Evolutionary conservation across 2,113 vertebrate species (phyloP).

Genomic region (Lamprotornis superbus): DNA sequence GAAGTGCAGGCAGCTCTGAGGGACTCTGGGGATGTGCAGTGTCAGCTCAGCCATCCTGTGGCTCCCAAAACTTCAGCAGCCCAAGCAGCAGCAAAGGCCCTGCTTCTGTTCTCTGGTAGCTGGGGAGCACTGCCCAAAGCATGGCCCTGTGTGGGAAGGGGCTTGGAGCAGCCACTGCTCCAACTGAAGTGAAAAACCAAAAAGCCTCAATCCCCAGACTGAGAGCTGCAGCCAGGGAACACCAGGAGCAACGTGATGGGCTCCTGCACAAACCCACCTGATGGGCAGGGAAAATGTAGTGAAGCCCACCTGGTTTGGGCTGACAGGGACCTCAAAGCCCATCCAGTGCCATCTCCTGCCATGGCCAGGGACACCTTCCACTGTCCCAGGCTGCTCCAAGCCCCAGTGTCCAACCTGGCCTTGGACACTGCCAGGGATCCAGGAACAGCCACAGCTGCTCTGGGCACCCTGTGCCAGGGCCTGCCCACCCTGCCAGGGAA

Average conservation of each 20-base stretch:
- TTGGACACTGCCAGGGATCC: background rate
- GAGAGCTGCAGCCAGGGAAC: rapidly evolving
- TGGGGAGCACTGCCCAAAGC: background rate
- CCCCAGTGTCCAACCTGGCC: background rate
- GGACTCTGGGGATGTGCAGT: background rate
- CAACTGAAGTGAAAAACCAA: background rate
- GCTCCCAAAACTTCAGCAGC: background rate
- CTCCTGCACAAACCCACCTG: background rate
- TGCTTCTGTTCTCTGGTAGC: rapidly evolving
- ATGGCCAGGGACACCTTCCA: background rate
- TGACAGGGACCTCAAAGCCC: background rate
- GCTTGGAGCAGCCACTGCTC: background rate
- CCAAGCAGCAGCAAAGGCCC: background rate
- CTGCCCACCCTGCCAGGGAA: background rate
- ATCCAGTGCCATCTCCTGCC: rapidly evolving
- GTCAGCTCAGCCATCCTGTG: rapidly evolving
- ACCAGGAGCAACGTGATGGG: rapidly evolving
- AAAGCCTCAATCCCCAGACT: background rate
- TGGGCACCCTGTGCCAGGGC: background rate
- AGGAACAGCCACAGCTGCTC: background rate
- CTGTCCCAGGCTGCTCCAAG: background rate
- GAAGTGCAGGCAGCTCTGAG: background rate
- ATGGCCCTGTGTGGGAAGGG: rapidly evolving
- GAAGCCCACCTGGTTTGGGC: background rate
- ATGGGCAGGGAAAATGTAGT: rapidly evolving